Conservation (phyloP, 37 sponge, comb jelly and placozoan genomes). For the Diacarnus erythraeanus region DNA sequence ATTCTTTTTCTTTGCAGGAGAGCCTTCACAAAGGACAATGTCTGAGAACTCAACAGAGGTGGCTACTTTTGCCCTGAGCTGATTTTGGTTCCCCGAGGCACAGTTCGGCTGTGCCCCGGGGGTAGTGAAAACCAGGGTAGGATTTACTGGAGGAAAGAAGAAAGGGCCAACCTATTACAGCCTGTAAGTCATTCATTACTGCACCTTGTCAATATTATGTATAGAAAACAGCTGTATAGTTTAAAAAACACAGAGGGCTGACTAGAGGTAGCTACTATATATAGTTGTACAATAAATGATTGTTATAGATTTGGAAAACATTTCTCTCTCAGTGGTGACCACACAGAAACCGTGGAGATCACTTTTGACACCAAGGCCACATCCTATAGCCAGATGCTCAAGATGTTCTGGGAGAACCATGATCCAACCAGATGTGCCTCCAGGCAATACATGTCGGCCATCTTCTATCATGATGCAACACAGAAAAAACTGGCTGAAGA, state of each 20-base stretch:
- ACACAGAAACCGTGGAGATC: constrained; percentile 94
- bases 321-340: constrained; percentile 89
- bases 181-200: constrained; percentile 74
- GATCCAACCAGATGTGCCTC: constrained; percentile 81
- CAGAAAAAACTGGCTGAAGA: constrained; percentile 83
- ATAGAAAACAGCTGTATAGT: too few relatives aligned
- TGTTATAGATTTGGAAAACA: constrained; percentile 53
- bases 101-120: constrained; percentile 96
- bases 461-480: constrained; percentile 86
- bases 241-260: not conserved
- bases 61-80: constrained; percentile 97
- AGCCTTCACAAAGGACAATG: too few relatives aligned
- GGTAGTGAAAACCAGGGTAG: constrained; percentile 89
- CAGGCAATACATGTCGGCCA: constrained; percentile 98
- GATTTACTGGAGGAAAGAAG: constrained; percentile 94
- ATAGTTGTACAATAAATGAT: not conserved
- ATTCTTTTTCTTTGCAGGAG: too few relatives aligned
- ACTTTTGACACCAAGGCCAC: constrained; percentile 74
- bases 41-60: constrained; percentile 43
- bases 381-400: constrained; percentile 71
- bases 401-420: constrained; percentile 92
- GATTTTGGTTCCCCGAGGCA: constrained; percentile 99
- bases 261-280: not conserved
- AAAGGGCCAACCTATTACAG: constrained; percentile 83
- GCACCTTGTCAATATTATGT: not conserved